Conservation (phyloP, 2,888 invertebrate species). For the Balanococcus diminutus region DNA sequence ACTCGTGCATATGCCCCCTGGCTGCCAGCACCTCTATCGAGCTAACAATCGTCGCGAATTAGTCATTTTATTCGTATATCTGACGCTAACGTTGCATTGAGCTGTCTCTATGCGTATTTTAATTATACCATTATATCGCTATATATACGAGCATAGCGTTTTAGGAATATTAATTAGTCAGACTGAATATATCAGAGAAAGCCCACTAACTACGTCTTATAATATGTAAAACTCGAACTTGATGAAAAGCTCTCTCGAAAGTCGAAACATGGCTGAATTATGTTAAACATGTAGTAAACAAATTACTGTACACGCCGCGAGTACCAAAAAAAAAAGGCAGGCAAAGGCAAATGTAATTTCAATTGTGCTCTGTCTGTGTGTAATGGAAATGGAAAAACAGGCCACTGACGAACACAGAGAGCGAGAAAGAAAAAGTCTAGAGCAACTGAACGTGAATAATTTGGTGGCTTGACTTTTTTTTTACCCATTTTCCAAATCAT, state of each 20-base stretch:
- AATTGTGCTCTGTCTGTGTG: neutral
- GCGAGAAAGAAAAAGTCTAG: too few relatives aligned
- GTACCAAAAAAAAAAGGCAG: neutral
- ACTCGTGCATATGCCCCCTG: conserved; percentile 5
- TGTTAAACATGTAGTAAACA: neutral
- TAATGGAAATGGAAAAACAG: neutral
- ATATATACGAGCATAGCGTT: neutral
- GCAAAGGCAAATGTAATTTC: neutral
- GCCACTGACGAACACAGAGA: neutral
- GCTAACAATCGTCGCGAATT: conserved; percentile 45
- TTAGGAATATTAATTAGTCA: conserved; percentile 43
- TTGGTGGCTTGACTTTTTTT: neutral
- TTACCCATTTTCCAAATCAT: neutral
- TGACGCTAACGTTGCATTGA: too few relatives aligned
- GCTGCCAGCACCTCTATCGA: neutral
- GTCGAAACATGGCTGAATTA: neutral
- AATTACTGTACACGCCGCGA: neutral
- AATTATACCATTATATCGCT: neutral
- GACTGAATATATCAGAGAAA: neutral
- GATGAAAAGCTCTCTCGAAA: too few relatives aligned
- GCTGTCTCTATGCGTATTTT: conserved; percentile 31
- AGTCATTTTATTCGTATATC: neutral
- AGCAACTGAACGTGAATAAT: conserved; percentile 28
- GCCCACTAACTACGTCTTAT: too few relatives aligned
- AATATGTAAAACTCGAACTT: too few relatives aligned